Evolutionary conservation across 2,797 vertebrate genomes (phyloP), one percentile per base, ranked within the genome.

Genomic region (Anas bernieri): DNA sequence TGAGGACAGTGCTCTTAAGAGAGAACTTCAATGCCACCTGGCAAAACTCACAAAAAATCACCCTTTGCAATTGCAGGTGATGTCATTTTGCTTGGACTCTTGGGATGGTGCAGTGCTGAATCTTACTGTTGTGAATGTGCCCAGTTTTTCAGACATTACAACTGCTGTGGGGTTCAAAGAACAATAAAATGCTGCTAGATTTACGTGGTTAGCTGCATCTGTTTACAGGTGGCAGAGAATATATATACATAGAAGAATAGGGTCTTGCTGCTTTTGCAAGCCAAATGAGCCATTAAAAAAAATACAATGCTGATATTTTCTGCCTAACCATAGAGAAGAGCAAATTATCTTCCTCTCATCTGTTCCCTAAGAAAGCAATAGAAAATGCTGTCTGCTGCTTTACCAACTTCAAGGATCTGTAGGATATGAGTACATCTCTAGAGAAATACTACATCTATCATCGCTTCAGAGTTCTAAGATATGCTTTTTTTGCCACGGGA

Each of bases 151-250:
- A 61, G 63, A 52, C 33, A 1, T 74, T 55, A 31, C 37, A 54
- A 11, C 50, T 89, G 25, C 64, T 25, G 0, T 33, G 72, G 84
- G 84, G 52, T 82, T 80, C 85, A 72, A 39, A 48, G 58, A 83
- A 82, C 63, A 97, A 96, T 97, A 97, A 96, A 96, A 89, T 58
- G 26, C 9, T 52, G 41, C 35, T 94, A 43, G 75, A 63, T 87
- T 90, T 80, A 48, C 39, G 10, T 83, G 45, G 78, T 6, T 85
- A 88, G 28, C 31, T 96, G 84, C 78, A 64, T 93, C 74, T 94
- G 26, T 90, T 83, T 80, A 74, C 64, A 80, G 37, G 37, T 64
- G 78, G 22, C 43, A 72, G 70, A 79, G 31, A 10, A 54, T 84
- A 10, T 31, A 25, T 84, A 11, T 31, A 25, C 22, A 20, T 18